A percentile compares a stretch with the other conserved stretches of the same genome.
These are phyloP conservation scores for Cephus pulcher DNA, from an alignment of 2,888 invertebrate species.

Conservation along the genomic window DNA sequence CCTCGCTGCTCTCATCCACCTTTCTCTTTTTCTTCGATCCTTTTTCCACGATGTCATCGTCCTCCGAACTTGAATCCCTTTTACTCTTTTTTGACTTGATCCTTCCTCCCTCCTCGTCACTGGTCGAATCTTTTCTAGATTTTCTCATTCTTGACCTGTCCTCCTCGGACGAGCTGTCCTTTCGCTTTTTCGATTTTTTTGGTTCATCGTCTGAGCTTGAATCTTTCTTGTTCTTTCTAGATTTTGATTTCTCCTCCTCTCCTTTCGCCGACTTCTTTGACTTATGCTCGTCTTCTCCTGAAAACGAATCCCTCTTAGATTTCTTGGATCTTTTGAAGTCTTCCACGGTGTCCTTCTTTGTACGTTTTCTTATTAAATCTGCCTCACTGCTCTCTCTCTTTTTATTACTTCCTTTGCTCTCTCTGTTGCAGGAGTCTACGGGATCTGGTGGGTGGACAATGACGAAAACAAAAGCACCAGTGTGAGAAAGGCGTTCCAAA, in stretches of 20 bases:
- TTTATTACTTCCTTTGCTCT: constrained; percentile 56
- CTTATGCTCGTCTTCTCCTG: constrained; percentile 58
- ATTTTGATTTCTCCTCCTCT: constrained; percentile 65
- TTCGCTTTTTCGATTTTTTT: constrained; percentile 73
- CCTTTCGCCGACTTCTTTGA: constrained; percentile 50
- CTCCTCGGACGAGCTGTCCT: constrained; percentile 72
- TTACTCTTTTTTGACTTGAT: constrained; percentile 52
- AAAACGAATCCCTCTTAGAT: constrained; percentile 57
- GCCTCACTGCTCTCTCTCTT: constrained; percentile 65
- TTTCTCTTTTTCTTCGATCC: constrained; percentile 75
- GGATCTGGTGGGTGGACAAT: constrained; percentile 28
- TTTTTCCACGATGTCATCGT: constrained; percentile 75
- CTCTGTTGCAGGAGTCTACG: constrained; percentile 66
- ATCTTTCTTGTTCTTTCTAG: constrained; percentile 64
- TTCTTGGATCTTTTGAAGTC: constrained; percentile 58
- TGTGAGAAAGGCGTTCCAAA: neutral
- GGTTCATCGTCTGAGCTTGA: constrained; percentile 73
- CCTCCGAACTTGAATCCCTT: constrained; percentile 69
- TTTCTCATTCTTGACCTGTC: constrained; percentile 70
- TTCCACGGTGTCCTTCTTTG: constrained; percentile 66
- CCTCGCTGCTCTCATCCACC: constrained; percentile 71
- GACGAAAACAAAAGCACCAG: constrained; percentile 19
- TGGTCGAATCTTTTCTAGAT: constrained; percentile 56
- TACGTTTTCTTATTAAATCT: constrained; percentile 62
- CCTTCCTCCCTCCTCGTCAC: constrained; percentile 56